Base-by-base conservation (phyloP, 2,113 vertebrate genomes). In the Podarcis cretensis region DNA sequence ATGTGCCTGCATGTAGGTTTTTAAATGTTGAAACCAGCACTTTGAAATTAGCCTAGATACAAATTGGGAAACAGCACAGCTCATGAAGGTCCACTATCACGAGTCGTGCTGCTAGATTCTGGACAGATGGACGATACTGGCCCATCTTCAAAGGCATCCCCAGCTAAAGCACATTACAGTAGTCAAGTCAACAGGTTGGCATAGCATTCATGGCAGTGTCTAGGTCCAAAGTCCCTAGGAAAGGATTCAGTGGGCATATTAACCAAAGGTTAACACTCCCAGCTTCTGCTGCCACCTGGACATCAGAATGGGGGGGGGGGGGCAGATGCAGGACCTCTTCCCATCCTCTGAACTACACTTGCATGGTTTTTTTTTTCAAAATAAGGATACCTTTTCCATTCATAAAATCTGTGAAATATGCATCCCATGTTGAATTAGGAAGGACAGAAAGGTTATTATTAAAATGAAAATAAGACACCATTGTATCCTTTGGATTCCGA, bases 401-500 rank as follows among this genome's bases (percentile, higher is more conserved):
- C 87, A 92, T 83, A 90, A 85, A 93, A 57, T 12, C 23, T 32
- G 35, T 76, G 37, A 90, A 93, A 25, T 66, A 90, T 4, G 84
- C 73, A 85, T 74, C 73, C 84, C 88, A 83, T 37, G 77, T 66
- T 8, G 30, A 65, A 12, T 27, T 40, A 7, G 85, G 79, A 87
- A 91, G 21, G 32, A 54, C 48, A 54, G 48, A 54, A 54, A 54
- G 48, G 48, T 57, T 71, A 23, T 88, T 87, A 65, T 3, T 6
- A 85, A 92, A 93, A 82, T 91, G 89, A 74, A 82, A 91, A 9
- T 14, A 88, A 5, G 93, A 92, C 5, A 87, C 73, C 6, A 13
- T 2, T 5, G 27, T 35, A 82, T 82, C 87, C 83, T 93, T 92
- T 54, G 77, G 84, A 8, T 92, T 86, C 32, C 89, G n/a, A 30